A percentile compares a stretch with the other conserved stretches of the same genome.
Conservation (phyloP, 1,140 invertebrate genomes). For the Temnothorax nylanderi region DNA sequence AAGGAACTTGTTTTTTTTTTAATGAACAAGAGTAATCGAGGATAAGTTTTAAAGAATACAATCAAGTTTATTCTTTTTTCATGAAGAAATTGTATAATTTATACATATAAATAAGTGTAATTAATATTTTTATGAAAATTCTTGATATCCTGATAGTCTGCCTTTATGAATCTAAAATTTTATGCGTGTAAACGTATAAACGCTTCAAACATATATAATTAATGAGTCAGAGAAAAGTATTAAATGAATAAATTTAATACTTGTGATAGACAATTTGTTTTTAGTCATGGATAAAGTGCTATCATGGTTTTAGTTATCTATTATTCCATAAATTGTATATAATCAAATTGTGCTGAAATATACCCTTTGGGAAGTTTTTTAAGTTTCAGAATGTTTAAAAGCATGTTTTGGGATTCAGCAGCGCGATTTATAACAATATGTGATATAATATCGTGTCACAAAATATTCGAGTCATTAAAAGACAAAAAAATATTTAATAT, state of each 20-base stretch:
- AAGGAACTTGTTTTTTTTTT: not conserved
- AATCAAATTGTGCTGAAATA: not conserved
- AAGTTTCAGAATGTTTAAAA: not conserved
- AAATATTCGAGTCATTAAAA: not conserved
- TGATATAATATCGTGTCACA: constrained; percentile 7
- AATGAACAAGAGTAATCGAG: not conserved
- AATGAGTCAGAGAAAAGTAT: not conserved
- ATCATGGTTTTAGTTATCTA: not conserved
- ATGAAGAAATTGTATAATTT: not conserved
- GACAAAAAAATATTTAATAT: not conserved
- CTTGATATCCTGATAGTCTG: not conserved
- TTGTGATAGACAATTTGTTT: not conserved
- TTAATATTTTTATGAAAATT: constrained; percentile 11
- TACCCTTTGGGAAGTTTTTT: not conserved
- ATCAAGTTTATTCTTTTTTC: not conserved
- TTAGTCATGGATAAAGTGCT: not conserved
- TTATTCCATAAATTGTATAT: constrained; percentile 26
- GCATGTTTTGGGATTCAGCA: not conserved
- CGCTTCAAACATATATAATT: not conserved
- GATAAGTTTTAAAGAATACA: not conserved
- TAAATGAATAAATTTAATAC: constrained; percentile 12
- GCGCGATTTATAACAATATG: not conserved
- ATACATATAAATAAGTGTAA: not conserved
- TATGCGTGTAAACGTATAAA: not conserved
- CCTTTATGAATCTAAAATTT: not conserved